phyloP scores from a whole-genome alignment of 1,140 invertebrate genomes.

The Venturia canescens region DNA sequence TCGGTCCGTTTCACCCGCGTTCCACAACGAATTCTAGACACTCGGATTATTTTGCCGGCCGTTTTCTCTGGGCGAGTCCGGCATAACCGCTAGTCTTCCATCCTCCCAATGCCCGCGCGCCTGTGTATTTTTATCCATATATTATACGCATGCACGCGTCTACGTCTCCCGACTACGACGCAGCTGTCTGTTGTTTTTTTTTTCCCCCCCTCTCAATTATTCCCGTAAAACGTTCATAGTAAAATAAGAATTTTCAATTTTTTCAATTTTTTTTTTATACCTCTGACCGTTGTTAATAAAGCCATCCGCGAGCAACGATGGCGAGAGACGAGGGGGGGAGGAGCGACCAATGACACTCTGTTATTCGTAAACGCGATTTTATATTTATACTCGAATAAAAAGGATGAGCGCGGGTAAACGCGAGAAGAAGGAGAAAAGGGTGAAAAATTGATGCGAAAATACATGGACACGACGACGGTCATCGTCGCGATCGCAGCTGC shows the following conservation, averaged over 20 bases:
- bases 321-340: neutral
- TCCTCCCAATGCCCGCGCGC: conserved; percentile 64
- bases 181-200: conserved; percentile 73
- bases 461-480: neutral
- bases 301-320: no score
- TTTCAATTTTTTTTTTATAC: neutral
- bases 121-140: conserved; percentile 37
- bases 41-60: conserved; percentile 52
- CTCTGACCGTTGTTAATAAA: conserved; percentile 23
- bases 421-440: no score
- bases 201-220: neutral
- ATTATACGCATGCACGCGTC: no score
- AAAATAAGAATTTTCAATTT: no score
- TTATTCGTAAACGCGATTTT: no score
- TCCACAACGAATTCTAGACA: conserved; percentile 19
- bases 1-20: conserved; percentile 17
- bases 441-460: no score
- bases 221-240: conserved; percentile 28
- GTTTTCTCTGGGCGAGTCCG: conserved; percentile 58
- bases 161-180: conserved; percentile 46
- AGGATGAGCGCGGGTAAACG: no score
- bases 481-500: no score
- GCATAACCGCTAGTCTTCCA: no score
- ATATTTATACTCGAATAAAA: no score
- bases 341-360: neutral